Base-by-base conservation (phyloP, 1,140 invertebrate genomes). In the Paralvinella palmiformis region DNA sequence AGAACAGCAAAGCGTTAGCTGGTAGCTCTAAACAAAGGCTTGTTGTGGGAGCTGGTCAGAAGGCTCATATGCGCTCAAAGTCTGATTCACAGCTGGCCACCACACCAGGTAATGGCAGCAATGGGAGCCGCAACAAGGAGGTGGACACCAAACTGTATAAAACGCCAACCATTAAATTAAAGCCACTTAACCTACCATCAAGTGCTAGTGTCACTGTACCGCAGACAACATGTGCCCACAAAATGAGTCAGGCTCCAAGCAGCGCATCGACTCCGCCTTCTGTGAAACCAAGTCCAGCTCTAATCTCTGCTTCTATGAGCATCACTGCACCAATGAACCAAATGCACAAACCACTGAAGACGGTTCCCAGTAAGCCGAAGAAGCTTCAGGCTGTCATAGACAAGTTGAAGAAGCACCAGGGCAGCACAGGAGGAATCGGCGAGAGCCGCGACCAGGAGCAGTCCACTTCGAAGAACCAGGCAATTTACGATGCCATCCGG, bases 381-480 rank as follows among this genome's bases (percentile, higher is more conserved):
- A 32, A 27, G 29, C 80, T 93, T 3, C 90, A 87, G 63, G 90
- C 90, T 1, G 89, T 94, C 0, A 90, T 93, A 62, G 91, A 93
- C 71, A 92, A 92, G 74, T 75, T 94, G 10, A 89, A 67, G n/a
- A 73, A 66, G 45, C 58, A 66, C 15, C 64, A 66, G 7, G 48
- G 31, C 17, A 65, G 48, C 37, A 58, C 13, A 13, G 48, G 36
- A 29, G n/a, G 44, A 7, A 53, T 17, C 1, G 48, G 31, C 20
- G 31, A 10, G 41, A 32, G 35, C 22, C 22, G 22, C 53, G 37
- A 53, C 7, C 35, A 29, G 32, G 44, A 53, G 44, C 27, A 41
- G 22, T 35, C 56, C 24, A 56, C 29, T 13, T 44, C 62, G 59
- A 53, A 66, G 37, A 53, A 53, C 15, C 20, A 41, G 3, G n/a